phyloP scores from a whole-genome alignment of 2,113 vertebrate species.

The Coptodon bakossiorum region DNA sequence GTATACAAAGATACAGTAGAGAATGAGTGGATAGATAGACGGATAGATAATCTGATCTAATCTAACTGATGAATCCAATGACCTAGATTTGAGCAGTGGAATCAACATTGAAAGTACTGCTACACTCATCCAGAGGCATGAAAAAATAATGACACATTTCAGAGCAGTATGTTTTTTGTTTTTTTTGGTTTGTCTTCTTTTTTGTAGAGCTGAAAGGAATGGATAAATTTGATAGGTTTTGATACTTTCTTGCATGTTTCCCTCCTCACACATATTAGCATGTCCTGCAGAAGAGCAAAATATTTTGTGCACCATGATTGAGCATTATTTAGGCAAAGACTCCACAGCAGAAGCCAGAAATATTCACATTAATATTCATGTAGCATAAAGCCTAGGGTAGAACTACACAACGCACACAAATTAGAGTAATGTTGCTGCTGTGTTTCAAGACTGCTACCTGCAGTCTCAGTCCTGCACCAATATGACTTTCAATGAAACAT shows the following conservation, averaged over 20 bases:
- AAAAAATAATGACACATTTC: background rate
- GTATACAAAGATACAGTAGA: background rate
- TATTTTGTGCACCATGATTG: slow-evolving; percentile 10
- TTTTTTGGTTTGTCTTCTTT: background rate
- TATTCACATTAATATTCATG: slow-evolving; percentile 30
- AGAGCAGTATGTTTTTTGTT: background rate
- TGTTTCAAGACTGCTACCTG: background rate
- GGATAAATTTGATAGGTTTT: background rate
- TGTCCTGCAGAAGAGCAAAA: background rate
- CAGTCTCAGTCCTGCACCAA: background rate
- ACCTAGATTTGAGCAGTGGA: slow-evolving; percentile 49
- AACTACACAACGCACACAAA: background rate
- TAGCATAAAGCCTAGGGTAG: background rate
- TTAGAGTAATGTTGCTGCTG: background rate
- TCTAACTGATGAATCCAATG: slow-evolving; percentile 24
- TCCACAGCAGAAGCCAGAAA: slow-evolving; percentile 5
- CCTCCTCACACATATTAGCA: background rate
- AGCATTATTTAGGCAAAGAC: slow-evolving; percentile 42
- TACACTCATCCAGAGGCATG: background rate
- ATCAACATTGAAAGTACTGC: background rate
- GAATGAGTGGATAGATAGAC: background rate
- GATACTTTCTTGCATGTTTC: background rate
- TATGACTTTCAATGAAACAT: background rate
- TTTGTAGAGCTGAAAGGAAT: background rate
- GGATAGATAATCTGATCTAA: background rate